phyloP scores from a whole-genome alignment of 1,140 invertebrate genomes.

The Coboldia fuscipes region DNA sequence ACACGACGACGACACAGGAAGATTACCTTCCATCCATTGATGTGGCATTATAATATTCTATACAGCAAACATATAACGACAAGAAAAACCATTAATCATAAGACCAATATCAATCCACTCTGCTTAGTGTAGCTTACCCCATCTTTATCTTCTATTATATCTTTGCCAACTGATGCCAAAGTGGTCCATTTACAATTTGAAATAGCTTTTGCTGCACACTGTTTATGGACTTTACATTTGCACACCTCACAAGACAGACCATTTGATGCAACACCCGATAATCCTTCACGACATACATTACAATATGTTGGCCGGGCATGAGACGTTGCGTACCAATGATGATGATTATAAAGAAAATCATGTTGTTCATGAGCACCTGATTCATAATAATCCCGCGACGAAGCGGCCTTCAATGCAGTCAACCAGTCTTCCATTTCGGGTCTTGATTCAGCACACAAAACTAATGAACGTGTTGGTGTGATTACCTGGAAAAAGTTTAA shows the following conservation, averaged over 20 bases:
- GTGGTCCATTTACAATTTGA: conserved; percentile 93
- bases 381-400: conserved; percentile 29
- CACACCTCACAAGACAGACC: conserved; percentile 91
- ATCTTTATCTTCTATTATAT: conserved; percentile 82
- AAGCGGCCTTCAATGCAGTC: conserved; percentile 45
- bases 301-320: conserved; percentile 90
- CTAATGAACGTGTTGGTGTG: conserved; percentile 59
- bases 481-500: conserved; percentile 45
- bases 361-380: conserved; percentile 30
- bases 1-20: conserved; percentile 87
- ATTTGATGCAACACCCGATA: conserved; percentile 80
- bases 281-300: conserved; percentile 83
- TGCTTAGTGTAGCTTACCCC: conserved; percentile 45
- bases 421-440: conserved; percentile 85
- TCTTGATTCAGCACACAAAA: conserved; percentile 60
- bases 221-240: conserved; percentile 91
- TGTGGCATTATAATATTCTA: conserved; percentile 87
- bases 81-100: conserved; percentile 4
- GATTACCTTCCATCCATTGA: conserved; percentile 95
- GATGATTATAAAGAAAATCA: conserved; percentile 65
- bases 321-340: conserved; percentile 81
- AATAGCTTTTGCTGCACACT: conserved; percentile 74
- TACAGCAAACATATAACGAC: no score
- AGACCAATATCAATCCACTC: no score
- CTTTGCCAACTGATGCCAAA: conserved; percentile 73